phyloP scores from a whole-genome alignment of 2,113 vertebrate genomes.

The Sturnira hondurensis region DNA sequence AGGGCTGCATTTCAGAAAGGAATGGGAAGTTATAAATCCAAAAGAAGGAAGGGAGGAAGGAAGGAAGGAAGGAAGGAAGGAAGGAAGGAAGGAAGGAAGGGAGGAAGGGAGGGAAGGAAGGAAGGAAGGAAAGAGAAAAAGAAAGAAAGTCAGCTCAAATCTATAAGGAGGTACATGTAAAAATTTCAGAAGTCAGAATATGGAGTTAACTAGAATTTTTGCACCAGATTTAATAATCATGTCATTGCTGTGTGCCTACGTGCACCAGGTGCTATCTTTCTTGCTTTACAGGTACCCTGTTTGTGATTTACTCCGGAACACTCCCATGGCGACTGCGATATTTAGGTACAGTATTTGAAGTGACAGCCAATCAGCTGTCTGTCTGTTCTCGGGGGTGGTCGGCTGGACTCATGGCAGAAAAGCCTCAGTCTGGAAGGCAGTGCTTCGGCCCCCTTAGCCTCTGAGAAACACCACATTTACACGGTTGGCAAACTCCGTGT shows the following conservation, averaged over 20 bases:
- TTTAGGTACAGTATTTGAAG: background rate
- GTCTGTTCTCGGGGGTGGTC: background rate
- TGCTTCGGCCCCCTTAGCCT: background rate
- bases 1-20: background rate
- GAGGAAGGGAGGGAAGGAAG: no score
- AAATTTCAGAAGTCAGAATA: background rate
- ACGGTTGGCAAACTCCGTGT: background rate
- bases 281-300: background rate
- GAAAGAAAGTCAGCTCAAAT: background rate
- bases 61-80: no score
- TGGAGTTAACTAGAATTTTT: background rate
- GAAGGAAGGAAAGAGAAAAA: background rate
- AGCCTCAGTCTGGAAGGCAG: background rate
- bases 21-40: background rate
- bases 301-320: background rate
- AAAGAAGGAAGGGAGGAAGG: no score
- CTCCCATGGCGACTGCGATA: background rate
- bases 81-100: no score
- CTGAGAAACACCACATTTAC: background rate
- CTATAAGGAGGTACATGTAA: background rate
- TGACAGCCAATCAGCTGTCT: background rate
- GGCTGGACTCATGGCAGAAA: background rate
- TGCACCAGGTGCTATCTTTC: background rate
- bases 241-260: background rate
- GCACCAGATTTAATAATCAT: background rate